Evolutionary conservation across 2,113 vertebrate species (phyloP).

Genomic region (Felis catus): DNA sequence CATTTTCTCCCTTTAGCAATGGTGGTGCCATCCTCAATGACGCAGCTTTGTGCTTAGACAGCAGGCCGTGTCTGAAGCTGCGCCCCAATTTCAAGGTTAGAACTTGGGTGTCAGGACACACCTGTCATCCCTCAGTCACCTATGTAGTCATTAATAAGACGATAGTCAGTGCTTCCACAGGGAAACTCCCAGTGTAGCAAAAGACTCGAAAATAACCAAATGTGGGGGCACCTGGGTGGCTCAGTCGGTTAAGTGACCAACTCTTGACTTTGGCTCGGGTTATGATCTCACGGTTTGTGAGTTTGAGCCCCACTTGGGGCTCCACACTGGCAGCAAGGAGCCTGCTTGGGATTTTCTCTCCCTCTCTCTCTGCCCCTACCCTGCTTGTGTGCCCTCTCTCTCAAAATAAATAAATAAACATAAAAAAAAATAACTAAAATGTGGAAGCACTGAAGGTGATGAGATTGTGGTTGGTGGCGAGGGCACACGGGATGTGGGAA

Average conservation of each 20-base stretch:
- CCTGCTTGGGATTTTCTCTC: too few relatives aligned
- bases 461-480: not conserved
- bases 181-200: not conserved
- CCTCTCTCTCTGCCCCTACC: too few relatives aligned
- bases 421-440: not conserved
- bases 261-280: too few relatives aligned
- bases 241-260: too few relatives aligned
- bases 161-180: accelerated
- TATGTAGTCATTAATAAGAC: not conserved
- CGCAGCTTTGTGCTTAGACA: not conserved
- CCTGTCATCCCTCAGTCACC: not conserved
- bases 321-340: too few relatives aligned
- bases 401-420: too few relatives aligned
- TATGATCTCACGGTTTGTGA: too few relatives aligned
- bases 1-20: not conserved
- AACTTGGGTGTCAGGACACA: not conserved
- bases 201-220: not conserved
- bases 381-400: too few relatives aligned
- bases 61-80: not conserved
- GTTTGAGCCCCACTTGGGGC: too few relatives aligned
- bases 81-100: slow-evolving; percentile 25
- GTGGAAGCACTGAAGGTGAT: accelerated
- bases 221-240: too few relatives aligned
- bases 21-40: not conserved
- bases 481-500: accelerated